Conservation (phyloP, 1,140 invertebrate species). For the Pogonomyrmex barbatus region DNA sequence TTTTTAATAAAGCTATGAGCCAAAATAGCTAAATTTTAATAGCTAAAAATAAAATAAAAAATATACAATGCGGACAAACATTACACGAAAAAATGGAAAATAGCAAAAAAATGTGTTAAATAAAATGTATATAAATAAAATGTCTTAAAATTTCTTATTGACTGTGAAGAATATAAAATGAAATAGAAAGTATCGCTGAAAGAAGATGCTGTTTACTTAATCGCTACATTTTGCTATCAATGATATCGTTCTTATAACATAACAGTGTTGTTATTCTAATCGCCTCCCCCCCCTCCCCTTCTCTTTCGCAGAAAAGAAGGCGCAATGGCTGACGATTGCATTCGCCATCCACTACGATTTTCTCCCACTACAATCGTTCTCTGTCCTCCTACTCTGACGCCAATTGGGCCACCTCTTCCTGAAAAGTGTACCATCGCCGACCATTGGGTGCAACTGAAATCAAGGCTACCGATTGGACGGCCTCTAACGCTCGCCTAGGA, state of each 20-base stretch:
- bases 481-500: constrained; percentile 63
- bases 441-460: constrained; percentile 70
- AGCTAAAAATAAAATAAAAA: constrained; percentile 9
- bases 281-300: constrained; percentile 9
- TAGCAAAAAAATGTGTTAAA: neutral
- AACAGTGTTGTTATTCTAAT: constrained; percentile 24
- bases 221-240: neutral
- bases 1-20: neutral
- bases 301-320: constrained; percentile 61
- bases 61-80: neutral
- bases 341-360: constrained; percentile 64
- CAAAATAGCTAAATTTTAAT: neutral
- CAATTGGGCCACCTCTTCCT: constrained; percentile 68
- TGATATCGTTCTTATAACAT: constrained; percentile 9
- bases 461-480: constrained; percentile 72
- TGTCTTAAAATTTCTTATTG: neutral
- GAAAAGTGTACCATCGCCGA: constrained; percentile 69
- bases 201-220: neutral
- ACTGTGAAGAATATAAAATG: neutral
- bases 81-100: neutral
- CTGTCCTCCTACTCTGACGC: constrained; percentile 65
- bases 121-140: neutral
- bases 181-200: neutral
- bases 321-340: constrained; percentile 71
- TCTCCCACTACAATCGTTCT: constrained; percentile 66